Base-by-base conservation (phyloP, 2,797 vertebrate species). In the Cryptoprocta ferox region DNA sequence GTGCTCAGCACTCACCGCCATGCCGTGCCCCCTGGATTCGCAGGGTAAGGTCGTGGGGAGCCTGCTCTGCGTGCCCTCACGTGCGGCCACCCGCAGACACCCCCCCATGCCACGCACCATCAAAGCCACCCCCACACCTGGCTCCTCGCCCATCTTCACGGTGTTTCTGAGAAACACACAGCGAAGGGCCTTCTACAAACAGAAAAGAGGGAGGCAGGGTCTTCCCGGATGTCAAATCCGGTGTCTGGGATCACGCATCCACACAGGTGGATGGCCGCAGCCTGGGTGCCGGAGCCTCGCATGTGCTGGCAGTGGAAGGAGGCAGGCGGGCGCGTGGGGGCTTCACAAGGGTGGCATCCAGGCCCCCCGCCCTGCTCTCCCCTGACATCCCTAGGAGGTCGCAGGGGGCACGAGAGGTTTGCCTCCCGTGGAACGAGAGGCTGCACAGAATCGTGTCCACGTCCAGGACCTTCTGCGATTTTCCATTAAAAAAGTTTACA, bases 1-100 rank as follows among this genome's bases (percentile, higher is more conserved):
- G 5, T 2, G 45, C 32, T 59, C 37, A 32, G 35, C 42, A 8
- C 61, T 39, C 45, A 14, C 0, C 0, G 0, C 37, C 37, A 26
- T 8, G 21, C 30, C 1, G 2, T 0, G 0, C 16, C 53, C 3
- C 8, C 3, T 0, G 37, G 35, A n/a, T 30, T 26, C 6, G 37
- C 21, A 61, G 16, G 2, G 37, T 68, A 14, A 13, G 12, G 37
- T 12, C 61, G 37, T 28, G 50, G 11, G 12, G 50, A 37, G 35
- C 71, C 16, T 1, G 0, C 10, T 16, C 2, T 28, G 6, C 18
- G 53, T 16, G 5, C 21, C 35, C 30, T 16, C 1, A 16, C 5
- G 5, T 24, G 6, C 0, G 1, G 30, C 6, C 3, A 26, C 59
- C 26, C 24, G 70, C 53, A 18, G 15, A 14, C 18, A 28, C 6